Evolutionary conservation across 1,140 invertebrate species (phyloP).

Genomic region (Heliconius melpomene): DNA sequence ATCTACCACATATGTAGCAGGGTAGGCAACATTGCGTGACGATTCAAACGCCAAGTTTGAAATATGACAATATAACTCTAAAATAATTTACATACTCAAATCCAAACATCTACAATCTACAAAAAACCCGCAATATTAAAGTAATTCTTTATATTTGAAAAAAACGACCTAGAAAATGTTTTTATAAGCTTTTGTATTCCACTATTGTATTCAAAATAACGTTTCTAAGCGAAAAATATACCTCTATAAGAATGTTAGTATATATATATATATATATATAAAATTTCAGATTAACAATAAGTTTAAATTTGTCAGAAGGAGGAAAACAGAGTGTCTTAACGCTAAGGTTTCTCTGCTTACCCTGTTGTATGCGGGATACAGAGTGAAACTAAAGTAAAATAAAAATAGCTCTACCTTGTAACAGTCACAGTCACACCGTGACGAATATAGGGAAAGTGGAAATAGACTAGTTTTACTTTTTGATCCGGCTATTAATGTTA

Average conservation of each 20-base stretch:
- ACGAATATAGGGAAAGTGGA: neutral
- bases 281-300: too few species aligned
- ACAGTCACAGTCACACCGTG: neutral
- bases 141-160: neutral
- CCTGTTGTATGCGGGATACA: too few species aligned
- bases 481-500: neutral
- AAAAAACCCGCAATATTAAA: neutral
- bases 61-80: neutral
- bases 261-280: too few species aligned
- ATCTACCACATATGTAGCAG: too few species aligned
- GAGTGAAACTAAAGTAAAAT: neutral
- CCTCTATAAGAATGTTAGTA: neutral
- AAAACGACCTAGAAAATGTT: neutral
- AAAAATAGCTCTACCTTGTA: neutral
- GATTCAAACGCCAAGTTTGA: too few species aligned
- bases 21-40: too few species aligned
- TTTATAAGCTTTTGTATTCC: neutral
- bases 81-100: neutral
- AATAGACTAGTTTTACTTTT: neutral
- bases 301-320: too few species aligned
- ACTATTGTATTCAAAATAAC: slow-evolving; percentile 2
- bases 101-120: too few species aligned
- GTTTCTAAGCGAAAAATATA: neutral
- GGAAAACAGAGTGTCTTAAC: too few species aligned
- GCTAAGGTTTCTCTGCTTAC: too few species aligned